Conservation (phyloP, 2,113 vertebrate genomes). For the Motacilla tschutschensis region DNA sequence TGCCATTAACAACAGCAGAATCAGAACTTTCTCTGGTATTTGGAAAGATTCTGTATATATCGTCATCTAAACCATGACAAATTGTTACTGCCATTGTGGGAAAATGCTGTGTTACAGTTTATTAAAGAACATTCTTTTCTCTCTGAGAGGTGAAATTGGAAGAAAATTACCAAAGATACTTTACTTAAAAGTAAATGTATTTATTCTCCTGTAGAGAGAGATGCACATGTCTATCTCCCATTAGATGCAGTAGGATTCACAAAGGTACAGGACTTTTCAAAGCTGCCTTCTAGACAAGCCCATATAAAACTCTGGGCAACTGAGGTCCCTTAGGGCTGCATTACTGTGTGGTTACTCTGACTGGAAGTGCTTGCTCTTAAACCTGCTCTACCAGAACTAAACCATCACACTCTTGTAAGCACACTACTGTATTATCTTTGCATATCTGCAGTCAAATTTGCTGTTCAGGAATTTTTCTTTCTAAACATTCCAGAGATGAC, state of each 20-base stretch:
- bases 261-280: not conserved
- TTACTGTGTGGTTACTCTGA: not conserved
- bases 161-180: not conserved
- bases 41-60: not conserved
- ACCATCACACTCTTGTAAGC: not conserved
- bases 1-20: not conserved
- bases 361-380: not conserved
- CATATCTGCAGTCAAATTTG: not conserved
- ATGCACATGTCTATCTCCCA: not conserved
- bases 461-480: not conserved
- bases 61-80: not conserved
- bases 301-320: not conserved
- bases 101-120: not conserved
- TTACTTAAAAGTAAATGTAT: not conserved
- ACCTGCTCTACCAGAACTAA: not conserved
- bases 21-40: not conserved
- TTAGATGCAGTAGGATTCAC: not conserved
- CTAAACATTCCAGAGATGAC: not conserved
- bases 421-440: not conserved
- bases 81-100: not conserved
- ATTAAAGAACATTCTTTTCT: not conserved
- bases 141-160: not conserved
- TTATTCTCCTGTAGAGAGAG: not conserved
- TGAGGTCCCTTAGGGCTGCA: not conserved
- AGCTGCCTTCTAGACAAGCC: not conserved